Conservation (phyloP, 2,888 invertebrate species). For the Polydrusus tereticollis region DNA sequence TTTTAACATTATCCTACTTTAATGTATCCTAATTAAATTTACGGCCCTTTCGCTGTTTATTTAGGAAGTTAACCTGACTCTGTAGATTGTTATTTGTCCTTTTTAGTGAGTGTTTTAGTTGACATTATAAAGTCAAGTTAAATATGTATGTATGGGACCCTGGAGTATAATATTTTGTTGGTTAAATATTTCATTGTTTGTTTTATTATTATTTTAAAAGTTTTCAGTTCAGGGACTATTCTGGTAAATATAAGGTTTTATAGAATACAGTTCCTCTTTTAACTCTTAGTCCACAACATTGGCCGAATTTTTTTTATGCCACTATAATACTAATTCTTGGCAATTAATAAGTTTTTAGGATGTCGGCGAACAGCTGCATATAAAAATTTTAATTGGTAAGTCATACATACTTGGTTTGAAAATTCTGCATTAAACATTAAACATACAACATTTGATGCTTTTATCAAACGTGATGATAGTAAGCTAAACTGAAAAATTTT, state of each 20-base stretch:
- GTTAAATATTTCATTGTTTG: not conserved
- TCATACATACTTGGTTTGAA: too few relatives aligned
- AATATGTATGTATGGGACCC: constrained; percentile 26
- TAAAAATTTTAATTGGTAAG: too few relatives aligned
- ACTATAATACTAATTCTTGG: too few relatives aligned
- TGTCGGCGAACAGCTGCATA: too few relatives aligned
- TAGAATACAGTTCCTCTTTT: too few relatives aligned
- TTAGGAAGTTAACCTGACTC: constrained; percentile 36
- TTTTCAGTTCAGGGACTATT: not conserved
- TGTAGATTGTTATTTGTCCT: constrained; percentile 34
- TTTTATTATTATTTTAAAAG: not conserved
- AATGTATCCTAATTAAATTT: constrained; percentile 36
- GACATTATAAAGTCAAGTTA: constrained; percentile 29
- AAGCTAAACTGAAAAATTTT: too few relatives aligned
- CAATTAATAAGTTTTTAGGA: too few relatives aligned
- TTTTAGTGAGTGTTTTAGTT: constrained; percentile 30
- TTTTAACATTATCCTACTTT: constrained; percentile 16
- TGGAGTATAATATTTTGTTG: constrained; percentile 9
- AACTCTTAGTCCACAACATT: too few relatives aligned
- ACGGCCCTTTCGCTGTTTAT: constrained; percentile 27
- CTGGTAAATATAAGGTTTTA: not conserved
- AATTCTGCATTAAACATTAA: too few relatives aligned
- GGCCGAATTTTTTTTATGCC: too few relatives aligned
- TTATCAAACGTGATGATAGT: too few relatives aligned
- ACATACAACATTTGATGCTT: too few relatives aligned